A percentile compares a stretch with the other conserved stretches of the same genome.
Evolutionary conservation across 1,140 invertebrate species (phyloP).

Genomic region (Anthonomus grandis): DNA sequence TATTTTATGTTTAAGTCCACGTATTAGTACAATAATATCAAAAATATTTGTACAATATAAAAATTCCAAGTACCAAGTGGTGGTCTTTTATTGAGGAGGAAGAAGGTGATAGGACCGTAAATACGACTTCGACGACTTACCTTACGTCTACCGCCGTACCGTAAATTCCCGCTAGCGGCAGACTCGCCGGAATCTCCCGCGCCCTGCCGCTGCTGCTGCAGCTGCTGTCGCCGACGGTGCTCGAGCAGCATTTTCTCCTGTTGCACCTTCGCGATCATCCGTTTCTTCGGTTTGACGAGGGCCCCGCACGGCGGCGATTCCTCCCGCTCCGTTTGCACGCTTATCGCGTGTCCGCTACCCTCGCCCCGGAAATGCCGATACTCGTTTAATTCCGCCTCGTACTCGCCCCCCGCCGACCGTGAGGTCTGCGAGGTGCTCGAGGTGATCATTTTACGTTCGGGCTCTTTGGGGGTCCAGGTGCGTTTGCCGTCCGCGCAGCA

Average conservation of each 20-base stretch:
- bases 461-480: constrained; percentile 11
- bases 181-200: constrained; percentile 30
- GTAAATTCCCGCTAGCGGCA: constrained; percentile 30
- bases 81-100: no score
- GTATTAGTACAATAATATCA: no score
- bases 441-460: constrained; percentile 12
- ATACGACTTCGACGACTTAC: no score
- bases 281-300: constrained; percentile 24
- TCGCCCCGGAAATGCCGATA: not conserved
- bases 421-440: not conserved
- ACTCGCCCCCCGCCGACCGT: no score
- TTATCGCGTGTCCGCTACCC: constrained; percentile 7
- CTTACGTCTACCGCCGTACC: constrained; percentile 44
- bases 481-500: constrained; percentile 40
- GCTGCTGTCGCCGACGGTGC: constrained; percentile 11
- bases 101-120: no score
- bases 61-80: no score
- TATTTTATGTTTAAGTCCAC: no score
- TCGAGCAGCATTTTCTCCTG: no score
- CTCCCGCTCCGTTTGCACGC: constrained; percentile 20
- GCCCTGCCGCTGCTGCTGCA: constrained; percentile 17
- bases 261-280: constrained; percentile 30
- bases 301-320: not conserved
- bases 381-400: no score
- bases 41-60: no score